These are phyloP conservation scores for Crioceris asparagi DNA, from an alignment of 2,888 invertebrate genomes.

Conservation along the genomic window DNA sequence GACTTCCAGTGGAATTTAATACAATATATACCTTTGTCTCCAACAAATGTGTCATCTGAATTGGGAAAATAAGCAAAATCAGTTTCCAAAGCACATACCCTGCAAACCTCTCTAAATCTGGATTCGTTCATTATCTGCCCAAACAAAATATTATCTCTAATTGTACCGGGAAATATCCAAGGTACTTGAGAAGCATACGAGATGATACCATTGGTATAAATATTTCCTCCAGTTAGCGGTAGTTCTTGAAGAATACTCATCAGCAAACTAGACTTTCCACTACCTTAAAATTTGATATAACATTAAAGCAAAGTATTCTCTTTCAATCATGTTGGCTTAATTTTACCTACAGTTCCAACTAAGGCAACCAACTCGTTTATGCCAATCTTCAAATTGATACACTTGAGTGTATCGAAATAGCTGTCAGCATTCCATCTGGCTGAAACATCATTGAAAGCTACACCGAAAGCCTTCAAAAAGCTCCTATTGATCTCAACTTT, in stretches of 20 bases:
- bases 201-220: slow-evolving; percentile 54
- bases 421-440: slow-evolving; percentile 52
- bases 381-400: slow-evolving; percentile 45
- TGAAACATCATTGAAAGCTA: slow-evolving; percentile 47
- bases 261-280: slow-evolving; percentile 46
- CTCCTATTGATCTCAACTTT: too few species aligned
- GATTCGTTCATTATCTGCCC: slow-evolving; percentile 60
- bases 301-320: background rate
- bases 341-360: slow-evolving; percentile 16
- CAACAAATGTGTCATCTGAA: slow-evolving; percentile 70
- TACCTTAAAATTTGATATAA: slow-evolving; percentile 32
- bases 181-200: slow-evolving; percentile 76
- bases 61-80: slow-evolving; percentile 63
- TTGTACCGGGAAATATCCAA: slow-evolving; percentile 71
- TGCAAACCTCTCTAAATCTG: slow-evolving; percentile 53
- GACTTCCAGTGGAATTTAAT: background rate
- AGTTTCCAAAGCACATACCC: slow-evolving; percentile 55
- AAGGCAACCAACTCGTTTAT: slow-evolving; percentile 27
- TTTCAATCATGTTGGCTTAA: background rate
- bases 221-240: slow-evolving; percentile 48
- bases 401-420: slow-evolving; percentile 42
- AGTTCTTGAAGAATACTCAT: slow-evolving; percentile 57
- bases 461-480: too few species aligned
- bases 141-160: slow-evolving; percentile 84
- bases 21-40: slow-evolving; percentile 52